Evolutionary conservation across 2,797 vertebrate species (phyloP), one percentile per base, ranked within the genome.

Genomic region (Odontamblyopus lacepedii): DNA sequence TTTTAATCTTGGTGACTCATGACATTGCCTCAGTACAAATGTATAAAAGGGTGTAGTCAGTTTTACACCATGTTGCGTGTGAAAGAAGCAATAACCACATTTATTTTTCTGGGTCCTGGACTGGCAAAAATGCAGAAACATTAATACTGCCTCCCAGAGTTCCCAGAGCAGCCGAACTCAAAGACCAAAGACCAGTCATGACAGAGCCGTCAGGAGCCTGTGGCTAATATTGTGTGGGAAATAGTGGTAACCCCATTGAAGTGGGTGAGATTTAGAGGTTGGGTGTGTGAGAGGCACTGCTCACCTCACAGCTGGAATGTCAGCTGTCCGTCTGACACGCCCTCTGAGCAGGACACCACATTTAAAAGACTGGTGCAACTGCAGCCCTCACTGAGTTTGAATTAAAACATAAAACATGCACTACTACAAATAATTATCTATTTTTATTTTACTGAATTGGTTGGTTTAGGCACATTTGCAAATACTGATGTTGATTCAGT

Each of bases 281-380:
- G 90, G 88, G 92, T 82, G 93, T 93, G 91, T 88, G 85, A 86
- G 85, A 92, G 75, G 86, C 86, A 89, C 90, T 92, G 92, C 89
- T 94, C 92, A 93, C 88, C 89, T 92, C 89, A 88, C 93, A 94
- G 93, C 88, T 91, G 91, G 91, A 91, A 93, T 91, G 90, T 92
- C 92, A 92, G 91, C 92, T 94, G 93, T 93, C 89, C 90, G 69
- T 87, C 55, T 85, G 91, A 91, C 91, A 92, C 93, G 85, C 93
- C 91, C 92, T 86, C 75, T 0, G 26, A 71, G 27, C 79, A 77
- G 69, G 77, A 93, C 81, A 87, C 85, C 72, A 82, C 84, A 87
- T 88, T 83, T 82, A 84, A 91, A 89, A 78, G 80, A 85, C 88
- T 74, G 74, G 72, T 88, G 72, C 9, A 35, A 82, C 77, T 79